A percentile compares a stretch with the other conserved stretches of the same genome.
These are phyloP conservation scores for Echiichthys vipera DNA, from an alignment of 2,797 vertebrate species.

Conservation along the genomic window DNA sequence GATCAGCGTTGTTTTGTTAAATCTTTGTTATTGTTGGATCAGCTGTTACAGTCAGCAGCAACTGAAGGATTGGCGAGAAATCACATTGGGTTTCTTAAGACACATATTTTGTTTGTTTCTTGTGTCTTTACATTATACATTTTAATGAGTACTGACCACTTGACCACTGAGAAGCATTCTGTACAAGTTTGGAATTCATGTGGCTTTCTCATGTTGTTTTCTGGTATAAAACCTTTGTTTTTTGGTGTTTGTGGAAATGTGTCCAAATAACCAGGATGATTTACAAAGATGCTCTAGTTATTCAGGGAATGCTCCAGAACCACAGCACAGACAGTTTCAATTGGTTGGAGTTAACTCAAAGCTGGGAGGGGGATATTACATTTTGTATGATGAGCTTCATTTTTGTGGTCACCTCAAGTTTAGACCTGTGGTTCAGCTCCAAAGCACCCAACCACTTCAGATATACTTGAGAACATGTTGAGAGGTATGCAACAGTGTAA, in stretches of 20 bases:
- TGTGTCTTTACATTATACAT: neutral
- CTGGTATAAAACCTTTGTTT: neutral
- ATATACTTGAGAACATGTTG: conserved; percentile 1
- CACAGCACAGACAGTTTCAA: conserved; percentile 41
- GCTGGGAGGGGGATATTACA: conserved; percentile 16
- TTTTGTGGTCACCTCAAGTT: conserved; percentile 41
- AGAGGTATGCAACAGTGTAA: conserved; percentile 6
- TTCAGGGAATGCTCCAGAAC: conserved; percentile 24
- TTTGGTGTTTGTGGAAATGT: conserved; percentile 16
- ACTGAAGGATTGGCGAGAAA: neutral
- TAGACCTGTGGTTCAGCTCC: conserved; percentile 19
- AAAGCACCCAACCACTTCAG: neutral
- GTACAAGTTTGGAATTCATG: conserved; percentile 29
- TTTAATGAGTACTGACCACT: conserved; percentile 26
- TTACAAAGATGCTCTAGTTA: conserved; percentile 34
- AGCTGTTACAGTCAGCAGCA: neutral
- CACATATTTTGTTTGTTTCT: neutral
- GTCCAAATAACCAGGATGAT: conserved; percentile 12
- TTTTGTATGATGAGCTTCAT: conserved; percentile 50
- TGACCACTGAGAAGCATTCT: conserved; percentile 25
- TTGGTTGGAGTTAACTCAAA: conserved; percentile 33
- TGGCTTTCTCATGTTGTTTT: conserved; percentile 33
- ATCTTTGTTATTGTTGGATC: neutral
- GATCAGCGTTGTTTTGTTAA: neutral
- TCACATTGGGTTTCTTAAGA: neutral